These are phyloP conservation scores for Bombus soroeensis DNA, from an alignment of 1,140 invertebrate genomes.

Conservation along the genomic window DNA sequence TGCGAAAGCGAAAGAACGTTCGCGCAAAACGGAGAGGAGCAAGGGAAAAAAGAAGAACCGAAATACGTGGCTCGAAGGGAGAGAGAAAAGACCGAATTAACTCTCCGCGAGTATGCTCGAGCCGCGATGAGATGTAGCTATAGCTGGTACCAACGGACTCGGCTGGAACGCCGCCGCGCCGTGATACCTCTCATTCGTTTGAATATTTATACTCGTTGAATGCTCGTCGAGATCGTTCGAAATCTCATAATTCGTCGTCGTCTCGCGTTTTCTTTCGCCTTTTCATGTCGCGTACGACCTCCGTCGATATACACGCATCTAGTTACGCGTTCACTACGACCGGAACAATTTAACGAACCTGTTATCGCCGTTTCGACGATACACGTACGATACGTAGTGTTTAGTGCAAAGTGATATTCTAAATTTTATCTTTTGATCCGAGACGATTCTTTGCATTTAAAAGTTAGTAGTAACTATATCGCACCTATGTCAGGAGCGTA, in stretches of 20 bases:
- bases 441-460: background rate
- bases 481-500: background rate
- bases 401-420: background rate
- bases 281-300: background rate
- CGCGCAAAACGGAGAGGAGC: constrained; percentile 22
- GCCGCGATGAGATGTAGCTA: constrained; percentile 44
- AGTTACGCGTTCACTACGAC: background rate
- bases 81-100: constrained; percentile 76
- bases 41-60: constrained; percentile 23
- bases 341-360: background rate
- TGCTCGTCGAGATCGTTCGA: background rate
- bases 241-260: background rate
- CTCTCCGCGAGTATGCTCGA: constrained; percentile 55
- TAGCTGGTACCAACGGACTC: constrained; percentile 40
- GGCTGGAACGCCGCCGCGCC: constrained; percentile 35
- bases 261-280: background rate
- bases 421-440: too few species aligned
- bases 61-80: constrained; percentile 40
- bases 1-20: constrained; percentile 7
- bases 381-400: too few species aligned
- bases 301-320: too few species aligned
- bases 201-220: background rate
- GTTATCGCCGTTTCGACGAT: background rate
- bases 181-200: background rate
- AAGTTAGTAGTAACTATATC: background rate